Percentiles rank a stretch among this genome's conserved stretches.
phyloP scores from a whole-genome alignment of 2,113 vertebrate genomes.

The Speoplatyrhinus poulsoni region DNA sequence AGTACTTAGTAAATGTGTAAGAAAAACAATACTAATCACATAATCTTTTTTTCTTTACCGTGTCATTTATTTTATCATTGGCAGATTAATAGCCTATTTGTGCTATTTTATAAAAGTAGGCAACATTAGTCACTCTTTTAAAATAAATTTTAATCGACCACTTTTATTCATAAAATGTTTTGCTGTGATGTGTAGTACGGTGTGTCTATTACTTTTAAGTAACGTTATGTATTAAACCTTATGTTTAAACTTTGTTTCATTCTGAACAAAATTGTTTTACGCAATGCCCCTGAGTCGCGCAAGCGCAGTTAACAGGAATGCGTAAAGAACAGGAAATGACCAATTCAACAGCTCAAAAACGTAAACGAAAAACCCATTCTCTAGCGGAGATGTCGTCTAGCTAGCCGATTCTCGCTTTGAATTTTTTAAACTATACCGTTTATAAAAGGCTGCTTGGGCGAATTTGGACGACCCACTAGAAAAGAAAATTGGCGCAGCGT shows the following conservation, averaged over 20 bases:
- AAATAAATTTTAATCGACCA: neutral
- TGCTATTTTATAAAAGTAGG: too few relatives aligned
- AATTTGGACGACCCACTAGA: neutral
- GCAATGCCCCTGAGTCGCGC: constrained; percentile 50
- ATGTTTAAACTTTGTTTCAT: neutral
- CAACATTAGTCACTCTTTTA: neutral
- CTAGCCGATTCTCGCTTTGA: constrained; percentile 1
- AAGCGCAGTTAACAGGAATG: constrained; percentile 50
- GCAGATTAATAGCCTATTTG: too few relatives aligned
- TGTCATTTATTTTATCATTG: too few relatives aligned
- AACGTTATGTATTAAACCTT: neutral
- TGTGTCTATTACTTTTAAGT: neutral
- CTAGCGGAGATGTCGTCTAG: constrained; percentile 13
- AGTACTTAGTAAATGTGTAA: too few relatives aligned
- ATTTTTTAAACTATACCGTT: neutral
- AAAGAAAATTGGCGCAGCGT: neutral
- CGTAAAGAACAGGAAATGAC: constrained; percentile 61
- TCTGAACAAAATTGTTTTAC: constrained; percentile 1
- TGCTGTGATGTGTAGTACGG: neutral
- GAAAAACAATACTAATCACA: too few relatives aligned
- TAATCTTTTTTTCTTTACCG: too few relatives aligned
- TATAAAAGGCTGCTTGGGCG: neutral
- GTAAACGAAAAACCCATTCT: neutral
- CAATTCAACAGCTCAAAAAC: constrained; percentile 20
- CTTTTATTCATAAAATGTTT: neutral